Conservation (phyloP, 2,113 vertebrate genomes). For the Lophius piscatorius region DNA sequence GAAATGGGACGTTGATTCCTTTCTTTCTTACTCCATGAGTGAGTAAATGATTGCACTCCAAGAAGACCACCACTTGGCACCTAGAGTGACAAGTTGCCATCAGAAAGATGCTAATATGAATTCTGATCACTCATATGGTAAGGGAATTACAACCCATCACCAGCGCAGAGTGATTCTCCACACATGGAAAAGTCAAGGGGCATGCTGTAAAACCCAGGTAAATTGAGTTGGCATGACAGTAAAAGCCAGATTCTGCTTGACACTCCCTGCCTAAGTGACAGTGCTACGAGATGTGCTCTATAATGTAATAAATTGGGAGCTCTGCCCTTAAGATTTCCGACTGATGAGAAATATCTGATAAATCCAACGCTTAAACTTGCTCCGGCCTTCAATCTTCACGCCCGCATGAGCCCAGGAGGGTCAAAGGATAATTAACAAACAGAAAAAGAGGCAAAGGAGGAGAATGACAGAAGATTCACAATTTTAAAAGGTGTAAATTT, state of each 20-base stretch:
- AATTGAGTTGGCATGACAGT: constrained; percentile 69
- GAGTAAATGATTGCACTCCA: constrained; percentile 62
- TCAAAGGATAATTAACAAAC: constrained; percentile 75
- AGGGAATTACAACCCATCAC: constrained; percentile 72
- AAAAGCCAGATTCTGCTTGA: constrained; percentile 56
- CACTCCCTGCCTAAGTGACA: constrained; percentile 62
- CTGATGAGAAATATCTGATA: constrained; percentile 68
- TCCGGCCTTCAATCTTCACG: constrained; percentile 65
- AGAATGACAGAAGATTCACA: constrained; percentile 51
- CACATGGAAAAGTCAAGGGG: constrained; percentile 75
- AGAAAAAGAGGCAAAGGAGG: constrained; percentile 59
- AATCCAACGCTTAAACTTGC: constrained; percentile 67
- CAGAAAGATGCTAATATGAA: constrained; percentile 79
- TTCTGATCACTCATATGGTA: constrained; percentile 76
- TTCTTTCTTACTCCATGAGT: too few species aligned
- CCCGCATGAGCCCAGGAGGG: constrained; percentile 56
- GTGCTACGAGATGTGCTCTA: constrained; percentile 58
- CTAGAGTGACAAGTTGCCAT: constrained; percentile 76
- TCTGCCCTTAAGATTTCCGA: constrained; percentile 64
- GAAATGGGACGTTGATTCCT: constrained; percentile 38
- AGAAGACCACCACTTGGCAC: constrained; percentile 72
- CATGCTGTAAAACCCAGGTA: constrained; percentile 63
- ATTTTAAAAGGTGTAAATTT: constrained; percentile 71
- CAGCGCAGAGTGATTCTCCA: constrained; percentile 58
- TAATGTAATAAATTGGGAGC: constrained; percentile 69